Percentiles rank a stretch among this genome's conserved stretches.
These are phyloP conservation scores for Xylota sylvarum DNA, from an alignment of 2,888 invertebrate species.

Conservation along the genomic window DNA sequence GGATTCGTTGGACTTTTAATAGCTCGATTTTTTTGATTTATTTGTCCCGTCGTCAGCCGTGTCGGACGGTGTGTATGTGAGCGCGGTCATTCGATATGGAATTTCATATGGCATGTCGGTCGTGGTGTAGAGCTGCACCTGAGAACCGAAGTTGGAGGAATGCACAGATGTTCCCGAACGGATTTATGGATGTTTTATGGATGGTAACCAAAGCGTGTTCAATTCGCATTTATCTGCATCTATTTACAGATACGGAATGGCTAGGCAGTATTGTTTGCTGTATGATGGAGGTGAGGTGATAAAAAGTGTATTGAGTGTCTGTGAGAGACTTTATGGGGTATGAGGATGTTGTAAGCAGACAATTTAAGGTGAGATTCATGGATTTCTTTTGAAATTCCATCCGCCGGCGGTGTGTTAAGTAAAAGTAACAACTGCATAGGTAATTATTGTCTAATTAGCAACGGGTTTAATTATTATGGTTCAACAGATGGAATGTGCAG, in stretches of 20 bases:
- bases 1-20: slow-evolving; percentile 43
- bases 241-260: neutral
- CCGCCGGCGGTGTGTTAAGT: neutral
- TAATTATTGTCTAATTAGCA: neutral
- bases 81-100: slow-evolving; percentile 44
- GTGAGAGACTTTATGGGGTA: neutral
- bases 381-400: neutral
- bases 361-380: neutral
- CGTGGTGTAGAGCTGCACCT: slow-evolving; percentile 47
- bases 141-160: slow-evolving; percentile 50
- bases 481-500: too few species aligned
- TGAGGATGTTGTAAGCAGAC: neutral
- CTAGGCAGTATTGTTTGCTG: neutral
- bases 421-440: neutral
- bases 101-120: slow-evolving; percentile 45
- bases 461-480: neutral
- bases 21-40: slow-evolving; percentile 54
- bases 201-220: slow-evolving; percentile 50
- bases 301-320: slow-evolving; percentile 3
- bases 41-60: slow-evolving; percentile 17
- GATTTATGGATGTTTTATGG: slow-evolving; percentile 70
- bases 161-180: slow-evolving; percentile 68
- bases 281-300: slow-evolving; percentile 10
- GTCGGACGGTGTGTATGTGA: neutral
- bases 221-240: slow-evolving; percentile 58